Conservation (phyloP, 2,888 invertebrate genomes). For the Microplitis manilae region DNA sequence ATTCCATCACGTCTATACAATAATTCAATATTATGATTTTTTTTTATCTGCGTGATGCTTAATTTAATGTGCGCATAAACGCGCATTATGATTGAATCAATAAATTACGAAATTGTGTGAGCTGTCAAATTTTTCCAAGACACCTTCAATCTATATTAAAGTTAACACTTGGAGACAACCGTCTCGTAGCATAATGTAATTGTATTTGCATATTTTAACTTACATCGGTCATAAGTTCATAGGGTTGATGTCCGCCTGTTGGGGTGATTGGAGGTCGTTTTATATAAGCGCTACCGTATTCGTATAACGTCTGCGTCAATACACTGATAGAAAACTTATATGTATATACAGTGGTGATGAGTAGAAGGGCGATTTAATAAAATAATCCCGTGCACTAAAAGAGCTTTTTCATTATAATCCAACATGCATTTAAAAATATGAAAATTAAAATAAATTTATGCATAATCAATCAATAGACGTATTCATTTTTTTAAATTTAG, state of each 20-base stretch:
- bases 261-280: constrained; percentile 16
- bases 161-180: constrained; percentile 33
- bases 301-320: neutral
- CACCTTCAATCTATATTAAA: constrained; percentile 8
- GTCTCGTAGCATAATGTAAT: constrained; percentile 50
- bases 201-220: constrained; percentile 53
- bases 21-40: neutral
- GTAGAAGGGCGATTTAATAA: neutral
- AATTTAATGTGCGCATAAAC: neutral
- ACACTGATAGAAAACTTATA: neutral
- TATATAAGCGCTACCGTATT: neutral
- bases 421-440: neutral
- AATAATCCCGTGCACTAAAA: neutral
- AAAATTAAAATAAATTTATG: neutral
- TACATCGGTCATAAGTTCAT: constrained; percentile 46
- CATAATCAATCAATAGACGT: neutral
- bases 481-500: too few species aligned
- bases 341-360: neutral
- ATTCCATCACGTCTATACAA: neutral
- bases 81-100: neutral
- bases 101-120: constrained; percentile 2
- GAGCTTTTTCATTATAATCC: neutral
- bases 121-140: neutral
- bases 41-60: neutral
- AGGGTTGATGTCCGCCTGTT: constrained; percentile 51